Evolutionary conservation across 2,113 vertebrate genomes (phyloP).

Genomic region (Ammodytes marinus): DNA sequence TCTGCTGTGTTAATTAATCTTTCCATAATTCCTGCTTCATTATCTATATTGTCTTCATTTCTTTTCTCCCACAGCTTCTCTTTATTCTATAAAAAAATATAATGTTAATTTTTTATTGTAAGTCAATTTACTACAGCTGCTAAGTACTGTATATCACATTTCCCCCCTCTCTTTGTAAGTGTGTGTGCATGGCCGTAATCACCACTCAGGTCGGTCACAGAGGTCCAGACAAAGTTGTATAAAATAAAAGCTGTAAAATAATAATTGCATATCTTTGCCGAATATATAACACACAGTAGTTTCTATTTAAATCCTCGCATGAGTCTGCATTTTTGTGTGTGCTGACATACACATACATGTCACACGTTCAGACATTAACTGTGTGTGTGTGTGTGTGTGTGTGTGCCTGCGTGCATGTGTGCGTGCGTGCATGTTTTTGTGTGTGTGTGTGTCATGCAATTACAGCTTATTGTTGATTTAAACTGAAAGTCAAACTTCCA

Average conservation of each 20-base stretch:
- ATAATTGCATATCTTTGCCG: too few species aligned
- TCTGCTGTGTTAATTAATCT: neutral
- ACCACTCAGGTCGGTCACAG: too few species aligned
- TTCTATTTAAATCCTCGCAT: too few species aligned
- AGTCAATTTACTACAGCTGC: constrained; percentile 24
- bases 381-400: neutral
- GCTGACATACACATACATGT: too few species aligned
- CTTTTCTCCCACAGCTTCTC: neutral
- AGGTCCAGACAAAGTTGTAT: too few species aligned
- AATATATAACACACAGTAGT: too few species aligned
- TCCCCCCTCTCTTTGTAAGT: neutral
- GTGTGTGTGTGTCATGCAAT: neutral
- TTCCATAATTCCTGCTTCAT: constrained; percentile 21
- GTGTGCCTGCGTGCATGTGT: constrained; percentile 11
- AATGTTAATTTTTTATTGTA: constrained; percentile 26
- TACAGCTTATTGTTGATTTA: constrained; percentile 6
- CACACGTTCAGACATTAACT: too few species aligned
- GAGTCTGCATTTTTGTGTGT: too few species aligned
- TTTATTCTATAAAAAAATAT: neutral
- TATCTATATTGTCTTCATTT: constrained; percentile 12
- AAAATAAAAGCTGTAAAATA: too few species aligned
- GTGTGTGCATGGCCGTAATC: neutral
- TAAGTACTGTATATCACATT: neutral
- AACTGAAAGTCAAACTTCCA: neutral
- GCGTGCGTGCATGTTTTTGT: neutral